A percentile compares a stretch with the other conserved stretches of the same genome.
Conservation (phyloP, 2,797 vertebrate genomes). For the Onychomys leucogaster region DNA sequence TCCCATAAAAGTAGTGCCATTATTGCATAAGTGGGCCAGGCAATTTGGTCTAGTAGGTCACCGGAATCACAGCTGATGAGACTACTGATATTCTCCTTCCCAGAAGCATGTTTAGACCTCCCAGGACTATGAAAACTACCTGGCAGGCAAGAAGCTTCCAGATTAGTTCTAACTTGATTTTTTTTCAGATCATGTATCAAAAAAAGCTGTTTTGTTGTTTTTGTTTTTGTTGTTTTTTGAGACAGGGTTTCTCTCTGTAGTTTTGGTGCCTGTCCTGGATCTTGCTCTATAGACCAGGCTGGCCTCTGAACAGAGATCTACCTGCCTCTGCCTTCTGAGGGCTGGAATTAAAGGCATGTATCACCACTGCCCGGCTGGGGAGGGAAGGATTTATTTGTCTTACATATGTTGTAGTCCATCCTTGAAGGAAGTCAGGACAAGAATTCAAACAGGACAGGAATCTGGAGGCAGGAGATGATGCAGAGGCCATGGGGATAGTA, state of each 20-base stretch:
- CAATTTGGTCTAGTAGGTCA: background rate
- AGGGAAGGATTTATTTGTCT: background rate
- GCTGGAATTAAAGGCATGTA: too few relatives aligned
- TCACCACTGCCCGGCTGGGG: too few relatives aligned
- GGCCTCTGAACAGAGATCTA: too few relatives aligned
- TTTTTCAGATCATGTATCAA: background rate
- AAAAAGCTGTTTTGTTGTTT: background rate
- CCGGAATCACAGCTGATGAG: background rate
- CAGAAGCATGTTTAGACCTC: background rate
- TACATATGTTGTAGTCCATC: background rate
- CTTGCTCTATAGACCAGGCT: too few relatives aligned
- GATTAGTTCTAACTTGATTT: background rate
- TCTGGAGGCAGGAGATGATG: background rate
- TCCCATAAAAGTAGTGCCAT: background rate
- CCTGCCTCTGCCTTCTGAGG: too few relatives aligned
- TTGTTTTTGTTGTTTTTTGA: too few relatives aligned
- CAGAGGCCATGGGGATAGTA: too few relatives aligned
- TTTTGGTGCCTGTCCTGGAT: too few relatives aligned
- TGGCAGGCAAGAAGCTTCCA: background rate
- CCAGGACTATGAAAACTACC: background rate
- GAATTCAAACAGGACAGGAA: background rate
- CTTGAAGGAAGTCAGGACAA: background rate
- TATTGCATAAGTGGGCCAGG: background rate
- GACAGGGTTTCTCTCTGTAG: too few relatives aligned
- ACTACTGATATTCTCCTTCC: background rate